A percentile compares a stretch with the other conserved stretches of the same genome.
Evolutionary conservation across 2,888 invertebrate species (phyloP).

Genomic region (Drosophila limbata): DNA sequence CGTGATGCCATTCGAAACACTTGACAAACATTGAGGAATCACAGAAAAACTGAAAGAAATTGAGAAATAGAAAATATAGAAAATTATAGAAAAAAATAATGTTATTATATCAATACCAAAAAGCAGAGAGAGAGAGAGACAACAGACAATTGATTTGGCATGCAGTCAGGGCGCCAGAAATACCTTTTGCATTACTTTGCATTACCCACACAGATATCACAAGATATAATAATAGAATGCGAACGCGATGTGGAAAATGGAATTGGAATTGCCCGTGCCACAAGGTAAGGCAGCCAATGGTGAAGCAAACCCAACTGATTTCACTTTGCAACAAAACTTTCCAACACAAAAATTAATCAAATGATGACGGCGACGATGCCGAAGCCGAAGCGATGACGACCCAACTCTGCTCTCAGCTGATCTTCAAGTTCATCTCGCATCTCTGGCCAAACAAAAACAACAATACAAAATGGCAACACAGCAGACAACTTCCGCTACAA

Average conservation of each 20-base stretch:
- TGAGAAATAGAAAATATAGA: conserved; percentile 36
- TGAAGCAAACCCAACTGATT: conserved; percentile 64
- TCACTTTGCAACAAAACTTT: conserved; percentile 76
- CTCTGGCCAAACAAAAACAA: conserved; percentile 23
- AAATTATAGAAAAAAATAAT: conserved; percentile 55
- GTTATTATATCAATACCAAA: conserved; percentile 58
- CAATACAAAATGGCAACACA: conserved; percentile 41
- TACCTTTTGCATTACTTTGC: conserved; percentile 64
- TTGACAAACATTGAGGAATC: conserved; percentile 66
- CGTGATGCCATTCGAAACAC: conserved; percentile 67
- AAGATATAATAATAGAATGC: conserved; percentile 65
- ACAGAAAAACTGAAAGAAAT: conserved; percentile 15
- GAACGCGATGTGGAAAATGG: conserved; percentile 72
- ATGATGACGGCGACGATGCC: conserved; percentile 59
- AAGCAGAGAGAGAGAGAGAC: conserved; percentile 16
- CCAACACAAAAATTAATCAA: conserved; percentile 78
- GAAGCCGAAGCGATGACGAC: conserved; percentile 31
- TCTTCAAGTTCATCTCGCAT: conserved; percentile 74
- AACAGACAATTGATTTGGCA: conserved; percentile 77
- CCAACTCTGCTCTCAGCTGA: conserved; percentile 51
- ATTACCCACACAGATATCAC: conserved; percentile 35
- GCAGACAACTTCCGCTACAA: conserved; percentile 73
- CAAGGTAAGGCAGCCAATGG: conserved; percentile 32
- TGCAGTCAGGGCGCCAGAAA: conserved; percentile 61
- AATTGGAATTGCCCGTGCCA: conserved; percentile 56